Evolutionary conservation across 1,140 invertebrate genomes (phyloP), one percentile per base, ranked within the genome.

Genomic region (Stratiolaelaps scimitus): DNA sequence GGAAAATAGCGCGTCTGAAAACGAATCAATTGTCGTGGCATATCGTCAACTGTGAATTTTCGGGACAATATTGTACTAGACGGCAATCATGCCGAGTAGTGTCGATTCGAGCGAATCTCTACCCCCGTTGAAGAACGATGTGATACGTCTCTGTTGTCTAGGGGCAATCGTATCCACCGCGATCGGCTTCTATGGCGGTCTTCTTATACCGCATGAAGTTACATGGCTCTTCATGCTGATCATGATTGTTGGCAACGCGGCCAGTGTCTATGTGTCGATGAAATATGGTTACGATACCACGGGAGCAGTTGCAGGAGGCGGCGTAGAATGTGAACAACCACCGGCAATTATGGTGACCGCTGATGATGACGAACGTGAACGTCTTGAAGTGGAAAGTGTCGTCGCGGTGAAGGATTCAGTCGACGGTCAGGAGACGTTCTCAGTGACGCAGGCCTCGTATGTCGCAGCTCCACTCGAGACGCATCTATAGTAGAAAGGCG

Each of bases 111-210:
- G 10, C 4, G 34, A 40, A 6, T 40, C 34, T 4, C 10, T 40
- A 10, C 10, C 34, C 34, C 34, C 10, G 34, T 4, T 10, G 10
- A 40, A 40, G 5, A 40, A 40, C 4, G 10, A 40, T 40, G 53
- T 60, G 4, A 26, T 34, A 19, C 23, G 23, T n/a, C 15, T 13
- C 2, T 5, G 26, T 23, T 60, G 53, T 10, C 26, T 26, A 17
- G 53, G 53, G 26, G 26, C 4, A 20, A 26, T 60, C 2, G 17
- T 60, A 17, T 60, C 53, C 4, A 19, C 17, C 34, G 53, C 53
- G 23, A 26, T 60, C 2, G 53, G 53, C 26, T 20, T 60, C 53
- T 60, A 60, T 34, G 53, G 53, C 1, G 34, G n/a, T 26, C 13
- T 60, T 20, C 26, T 26, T 15, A 17, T 60, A 26, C 17, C 26